Base-by-base conservation (phyloP, 2,888 invertebrate genomes). In the Mythimna pallens region DNA sequence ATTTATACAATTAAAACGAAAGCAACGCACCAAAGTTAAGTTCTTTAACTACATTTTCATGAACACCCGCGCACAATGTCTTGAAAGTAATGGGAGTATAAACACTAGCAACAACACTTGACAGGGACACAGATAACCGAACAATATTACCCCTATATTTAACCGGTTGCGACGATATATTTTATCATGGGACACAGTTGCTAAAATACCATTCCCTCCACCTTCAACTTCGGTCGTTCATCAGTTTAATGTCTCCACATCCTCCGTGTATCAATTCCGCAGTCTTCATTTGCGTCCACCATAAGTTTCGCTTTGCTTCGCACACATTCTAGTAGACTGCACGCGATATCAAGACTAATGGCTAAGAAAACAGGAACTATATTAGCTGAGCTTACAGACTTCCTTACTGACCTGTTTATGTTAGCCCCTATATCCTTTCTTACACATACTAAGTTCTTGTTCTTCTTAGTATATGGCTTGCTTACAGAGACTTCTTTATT, bases 201-300 rank as follows among this genome's bases (percentile, higher is more conserved):
- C 64, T 75, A 73, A 67, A 83, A 80, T 36, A 71, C 71, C 52
- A 77, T 77, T 76, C 58, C 65, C 59, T 61, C 64, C 59, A 74
- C 65, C 70, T 84, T 80, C 61, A 85, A 76, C 76, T 82, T 82
- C 30, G 59, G 62, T 57, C 74, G 73, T 81, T 79, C 85, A 79
- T 87, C 79, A 82, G 73, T 82, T 85, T 83, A 73, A 83, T 87
- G 76, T 84, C 75, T 76, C 78, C 80, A 83, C 77, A 83, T 73
- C 81, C 75, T 73, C 78, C 25, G 58, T 81, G 76, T 78, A 84
- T 87, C 88, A 89, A 89, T 89, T 87, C 88, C 88, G 85, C 90
- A 90, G 88, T 92, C 87, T 92, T 94, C 92, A 94, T 95, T 95
- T 95, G 92, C 91, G 91, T 92, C 90, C 85, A 89, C 92, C 89